Evolutionary conservation across 2,797 vertebrate species (phyloP).

Genomic region (Heterohyrax brucei): DNA sequence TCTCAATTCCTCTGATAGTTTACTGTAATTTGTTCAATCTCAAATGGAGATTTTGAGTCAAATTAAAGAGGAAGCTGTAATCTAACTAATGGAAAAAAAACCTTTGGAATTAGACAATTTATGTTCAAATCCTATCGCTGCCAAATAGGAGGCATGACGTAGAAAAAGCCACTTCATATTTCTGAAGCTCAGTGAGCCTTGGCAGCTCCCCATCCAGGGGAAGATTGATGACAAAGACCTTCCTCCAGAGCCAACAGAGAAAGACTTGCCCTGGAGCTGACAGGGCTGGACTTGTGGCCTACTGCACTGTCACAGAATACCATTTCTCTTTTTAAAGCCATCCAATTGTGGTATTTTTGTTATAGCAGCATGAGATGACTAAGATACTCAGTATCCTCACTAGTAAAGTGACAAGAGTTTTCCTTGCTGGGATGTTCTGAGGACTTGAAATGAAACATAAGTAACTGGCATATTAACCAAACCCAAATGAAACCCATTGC

Average conservation of each 20-base stretch:
- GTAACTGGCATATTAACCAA: neutral
- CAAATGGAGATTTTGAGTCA: slow-evolving; percentile 55
- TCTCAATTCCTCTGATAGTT: slow-evolving; percentile 55
- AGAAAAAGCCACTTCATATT: slow-evolving; percentile 40
- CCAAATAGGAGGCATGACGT: neutral
- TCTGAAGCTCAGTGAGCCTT: neutral
- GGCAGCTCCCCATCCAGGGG: no score
- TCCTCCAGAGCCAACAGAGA: no score
- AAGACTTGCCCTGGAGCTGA: no score
- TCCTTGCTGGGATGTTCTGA: slow-evolving; percentile 9
- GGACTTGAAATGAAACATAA: slow-evolving; percentile 19
- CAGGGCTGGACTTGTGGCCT: no score
- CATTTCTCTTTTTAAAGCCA: no score
- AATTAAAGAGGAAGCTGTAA: slow-evolving; percentile 31
- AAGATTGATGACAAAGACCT: no score
- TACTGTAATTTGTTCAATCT: slow-evolving; percentile 49
- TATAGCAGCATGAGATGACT: no score
- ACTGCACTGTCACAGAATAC: no score
- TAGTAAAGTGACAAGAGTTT: slow-evolving; percentile 13
- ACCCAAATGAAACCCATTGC: no score
- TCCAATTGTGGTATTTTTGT: no score
- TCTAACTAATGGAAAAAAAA: slow-evolving; percentile 1
- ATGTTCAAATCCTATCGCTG: slow-evolving; percentile 37
- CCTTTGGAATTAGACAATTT: slow-evolving; percentile 46
- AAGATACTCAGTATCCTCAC: neutral